Evolutionary conservation across 2,797 vertebrate species (phyloP).

Genomic region (Phylloscopus collybita): DNA sequence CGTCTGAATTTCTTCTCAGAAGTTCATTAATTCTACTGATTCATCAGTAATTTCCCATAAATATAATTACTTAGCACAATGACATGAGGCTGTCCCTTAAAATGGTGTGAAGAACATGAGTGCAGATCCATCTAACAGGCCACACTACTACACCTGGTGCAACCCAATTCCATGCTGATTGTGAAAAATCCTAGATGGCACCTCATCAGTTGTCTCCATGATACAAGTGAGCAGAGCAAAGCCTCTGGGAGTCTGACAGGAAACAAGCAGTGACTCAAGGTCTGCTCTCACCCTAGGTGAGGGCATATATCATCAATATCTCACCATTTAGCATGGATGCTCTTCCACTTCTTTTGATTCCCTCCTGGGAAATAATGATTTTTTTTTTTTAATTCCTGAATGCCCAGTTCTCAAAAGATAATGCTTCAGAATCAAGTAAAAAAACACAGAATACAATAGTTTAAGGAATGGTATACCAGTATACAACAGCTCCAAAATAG

Average conservation of each 20-base stretch:
- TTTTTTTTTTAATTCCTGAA: neutral
- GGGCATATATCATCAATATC: neutral
- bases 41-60: neutral
- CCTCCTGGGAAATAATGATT: neutral
- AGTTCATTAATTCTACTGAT: neutral
- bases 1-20: slow-evolving; percentile 2
- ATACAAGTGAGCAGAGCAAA: neutral
- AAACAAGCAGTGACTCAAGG: neutral
- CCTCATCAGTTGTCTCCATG: neutral
- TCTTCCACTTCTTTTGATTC: neutral
- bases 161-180: neutral
- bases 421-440: neutral
- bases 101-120: neutral
- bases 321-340: accelerated
- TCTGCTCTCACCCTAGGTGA: neutral
- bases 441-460: neutral
- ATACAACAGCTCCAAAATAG: neutral
- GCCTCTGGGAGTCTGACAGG: neutral
- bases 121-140: neutral
- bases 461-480: neutral
- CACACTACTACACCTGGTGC: neutral
- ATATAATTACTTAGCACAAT: neutral
- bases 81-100: neutral
- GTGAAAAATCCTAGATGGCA: neutral
- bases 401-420: neutral